Evolutionary conservation across 30 jellyfish, hydroid and myxozoan genomes (phyloP).

Genomic region (Aurelia coerulea): DNA sequence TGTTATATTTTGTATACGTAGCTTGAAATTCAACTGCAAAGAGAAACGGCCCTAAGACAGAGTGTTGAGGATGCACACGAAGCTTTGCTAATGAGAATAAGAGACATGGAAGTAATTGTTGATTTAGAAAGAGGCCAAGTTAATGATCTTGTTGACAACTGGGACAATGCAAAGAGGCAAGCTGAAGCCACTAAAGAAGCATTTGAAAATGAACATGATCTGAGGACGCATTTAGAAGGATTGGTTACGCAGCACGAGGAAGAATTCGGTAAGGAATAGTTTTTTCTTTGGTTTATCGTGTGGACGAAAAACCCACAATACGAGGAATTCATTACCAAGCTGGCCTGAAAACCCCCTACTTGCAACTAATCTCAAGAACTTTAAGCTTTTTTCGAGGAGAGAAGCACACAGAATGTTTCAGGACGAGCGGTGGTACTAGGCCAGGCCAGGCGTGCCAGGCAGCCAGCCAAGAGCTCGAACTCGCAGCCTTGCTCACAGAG

Average conservation of each 20-base stretch:
- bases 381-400: no score
- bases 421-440: no score
- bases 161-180: slow-evolving; percentile 61
- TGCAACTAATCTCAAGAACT: no score
- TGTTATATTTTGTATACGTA: neutral
- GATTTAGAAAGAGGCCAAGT: slow-evolving; percentile 68
- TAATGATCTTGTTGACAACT: slow-evolving; percentile 41
- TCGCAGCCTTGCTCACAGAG: no score
- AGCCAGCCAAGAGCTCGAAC: no score
- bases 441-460: no score
- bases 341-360: no score
- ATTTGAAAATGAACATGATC: slow-evolving; percentile 70
- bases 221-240: slow-evolving; percentile 64
- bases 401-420: no score
- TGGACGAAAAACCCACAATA: no score
- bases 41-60: slow-evolving; percentile 61
- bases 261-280: slow-evolving; percentile 41
- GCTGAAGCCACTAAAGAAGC: slow-evolving; percentile 74
- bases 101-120: slow-evolving; percentile 63
- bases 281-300: neutral
- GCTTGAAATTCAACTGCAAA: slow-evolving; percentile 48
- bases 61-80: slow-evolving; percentile 78
- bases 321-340: no score
- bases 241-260: slow-evolving; percentile 53
- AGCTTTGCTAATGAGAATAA: slow-evolving; percentile 40